Conservation (phyloP, 2,888 invertebrate species). For the Phrixothrix hirtus region DNA sequence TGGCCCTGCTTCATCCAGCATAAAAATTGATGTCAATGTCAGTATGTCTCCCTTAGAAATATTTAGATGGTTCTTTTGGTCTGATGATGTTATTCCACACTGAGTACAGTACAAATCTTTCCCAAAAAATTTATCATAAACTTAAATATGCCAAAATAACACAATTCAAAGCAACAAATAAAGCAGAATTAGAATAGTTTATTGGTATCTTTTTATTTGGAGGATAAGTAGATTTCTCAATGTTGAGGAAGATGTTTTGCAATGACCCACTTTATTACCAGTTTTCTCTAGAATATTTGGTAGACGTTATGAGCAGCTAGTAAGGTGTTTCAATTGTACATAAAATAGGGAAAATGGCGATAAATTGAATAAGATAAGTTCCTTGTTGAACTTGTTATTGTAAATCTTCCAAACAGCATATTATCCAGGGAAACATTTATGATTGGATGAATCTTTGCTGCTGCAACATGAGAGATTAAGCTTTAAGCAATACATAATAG, state of each 20-base stretch:
- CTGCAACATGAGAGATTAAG: background rate
- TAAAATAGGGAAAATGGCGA: background rate
- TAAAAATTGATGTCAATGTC: no score
- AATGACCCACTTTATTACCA: background rate
- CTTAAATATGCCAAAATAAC: no score
- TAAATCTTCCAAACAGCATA: background rate
- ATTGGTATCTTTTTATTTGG: background rate
- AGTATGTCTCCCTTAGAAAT: no score
- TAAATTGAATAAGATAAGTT: background rate
- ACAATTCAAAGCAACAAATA: background rate
- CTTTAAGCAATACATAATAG: background rate
- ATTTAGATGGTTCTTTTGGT: no score
- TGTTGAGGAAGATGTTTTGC: background rate
- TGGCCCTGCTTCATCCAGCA: no score
- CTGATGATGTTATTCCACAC: no score
- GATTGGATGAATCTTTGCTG: background rate
- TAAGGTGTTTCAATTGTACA: background rate
- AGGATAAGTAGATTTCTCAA: background rate
- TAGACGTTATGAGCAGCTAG: background rate
- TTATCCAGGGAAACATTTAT: background rate
- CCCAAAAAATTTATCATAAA: no score
- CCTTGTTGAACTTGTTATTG: background rate
- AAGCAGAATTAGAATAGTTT: background rate
- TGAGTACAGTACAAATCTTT: no score
- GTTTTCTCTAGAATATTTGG: background rate